Evolutionary conservation across 1,140 invertebrate species (phyloP), one percentile per base, ranked within the genome.

Genomic region (Diachasmimorpha longicaudata): DNA sequence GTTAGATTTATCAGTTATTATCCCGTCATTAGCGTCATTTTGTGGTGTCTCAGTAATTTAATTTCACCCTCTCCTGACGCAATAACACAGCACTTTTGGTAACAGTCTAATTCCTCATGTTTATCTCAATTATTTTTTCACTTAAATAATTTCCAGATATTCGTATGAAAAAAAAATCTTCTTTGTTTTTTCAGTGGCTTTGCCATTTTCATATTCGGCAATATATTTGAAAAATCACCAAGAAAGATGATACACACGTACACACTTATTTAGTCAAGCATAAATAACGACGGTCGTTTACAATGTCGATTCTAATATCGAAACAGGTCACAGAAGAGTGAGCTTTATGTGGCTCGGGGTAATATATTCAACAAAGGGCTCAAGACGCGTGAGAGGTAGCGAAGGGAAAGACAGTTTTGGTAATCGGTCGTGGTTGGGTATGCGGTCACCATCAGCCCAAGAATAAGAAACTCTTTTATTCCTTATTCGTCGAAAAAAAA

Each of bases 331-430:
- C 48, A 52, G 48, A 52, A 52, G 48, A 52, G 48, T 52, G 48
- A 52, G 48, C 48, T 52, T 52, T 52, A 52, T 52, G 48, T 52
- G 48, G 48, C 19, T 52, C 48, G 16, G 48, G 68, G 36, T 37
- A 70, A 70, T 21, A 37, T 42, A 44, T 42, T 31, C 21, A 19
- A 81, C 63, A 55, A 77, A 81, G 71, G 78, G 77, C 78, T 78
- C 79, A 81, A 84, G 83, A 84, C 82, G 83, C 74, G 82, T 82
- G 84, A 85, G 84, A 78, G 80, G 82, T 76, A 85, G 75, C 76
- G 83, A 81, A 81, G 77, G 80, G 82, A 84, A 77, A 79, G 83
- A 85, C 83, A 84, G 83, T 82, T 85, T 83, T 85, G 81, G 79
- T 85, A 85, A 85, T 85, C 80, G 82, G 79, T 81, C 42, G 39